Percentiles rank a stretch among this genome's conserved stretches.
phyloP scores from a whole-genome alignment of 2,113 vertebrate species.

The Ailuropoda melanoleuca region DNA sequence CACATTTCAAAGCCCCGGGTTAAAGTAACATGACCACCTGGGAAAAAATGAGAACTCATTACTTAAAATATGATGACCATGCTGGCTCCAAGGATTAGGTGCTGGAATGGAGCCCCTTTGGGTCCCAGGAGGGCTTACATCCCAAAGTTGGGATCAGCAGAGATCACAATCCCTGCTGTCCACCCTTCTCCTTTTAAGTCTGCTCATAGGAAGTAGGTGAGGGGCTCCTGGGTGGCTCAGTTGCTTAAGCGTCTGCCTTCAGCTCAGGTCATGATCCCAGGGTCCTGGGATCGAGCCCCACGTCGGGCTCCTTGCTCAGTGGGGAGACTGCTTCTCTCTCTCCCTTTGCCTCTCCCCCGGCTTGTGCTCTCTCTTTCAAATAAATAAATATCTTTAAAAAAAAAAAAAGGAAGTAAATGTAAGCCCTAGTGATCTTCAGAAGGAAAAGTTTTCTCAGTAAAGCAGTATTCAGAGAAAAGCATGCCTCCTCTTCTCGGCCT shows the following conservation, averaged over 20 bases:
- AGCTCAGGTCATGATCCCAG: too few species aligned
- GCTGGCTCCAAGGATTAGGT: fast-evolving
- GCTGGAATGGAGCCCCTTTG: background rate
- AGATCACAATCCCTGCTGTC: slow-evolving; percentile 29
- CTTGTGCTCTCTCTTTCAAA: too few species aligned
- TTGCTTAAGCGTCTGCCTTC: too few species aligned
- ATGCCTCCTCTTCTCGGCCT: slow-evolving; percentile 6
- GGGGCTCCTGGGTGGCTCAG: too few species aligned
- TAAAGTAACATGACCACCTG: background rate
- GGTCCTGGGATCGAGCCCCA: too few species aligned
- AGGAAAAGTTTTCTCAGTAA: slow-evolving; percentile 58
- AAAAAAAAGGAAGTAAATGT: slow-evolving; percentile 8
- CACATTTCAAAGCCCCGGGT: background rate
- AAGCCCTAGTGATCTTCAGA: background rate
- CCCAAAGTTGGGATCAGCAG: background rate
- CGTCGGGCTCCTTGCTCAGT: too few species aligned
- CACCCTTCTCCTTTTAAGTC: background rate
- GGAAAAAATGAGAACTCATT: background rate
- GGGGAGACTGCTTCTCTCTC: too few species aligned
- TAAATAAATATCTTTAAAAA: too few species aligned
- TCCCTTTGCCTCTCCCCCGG: too few species aligned
- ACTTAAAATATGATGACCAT: background rate
- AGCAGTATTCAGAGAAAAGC: background rate
- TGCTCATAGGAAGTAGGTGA: slow-evolving; percentile 29
- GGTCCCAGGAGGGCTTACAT: background rate